Evolutionary conservation across 2,888 invertebrate genomes (phyloP), one percentile per base, ranked within the genome.

Genomic region (Athalia cordata): DNA sequence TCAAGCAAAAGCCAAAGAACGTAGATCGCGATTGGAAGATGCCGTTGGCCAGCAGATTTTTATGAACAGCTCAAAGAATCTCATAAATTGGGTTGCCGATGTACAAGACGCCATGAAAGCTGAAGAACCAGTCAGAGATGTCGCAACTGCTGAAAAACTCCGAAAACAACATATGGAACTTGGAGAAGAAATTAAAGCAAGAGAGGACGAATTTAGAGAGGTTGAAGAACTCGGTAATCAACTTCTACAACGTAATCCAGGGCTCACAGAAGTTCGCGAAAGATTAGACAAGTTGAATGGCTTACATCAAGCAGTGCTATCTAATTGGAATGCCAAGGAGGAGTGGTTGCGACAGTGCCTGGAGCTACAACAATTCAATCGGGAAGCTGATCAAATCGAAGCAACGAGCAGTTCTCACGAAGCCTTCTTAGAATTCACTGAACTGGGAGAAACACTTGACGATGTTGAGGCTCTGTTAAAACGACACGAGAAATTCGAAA

Each of bases 321-420:
- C 90, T 88, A 92, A 92, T 72, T 98, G 98, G 97, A 91, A 93
- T 67, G 95, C 95, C 78, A 98, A 98, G 87, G 95, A 97, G 78
- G 94, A 95, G 67, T 95, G 96, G 92, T 91, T 99, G 79, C 94
- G 95, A 84, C 97, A 99, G 89, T 95, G 97, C 81, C 93, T 97
- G 52, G 96, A 98, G 84, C 91, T 99, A 79, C 98, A 97, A 90
- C 93, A 95, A 82, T 98, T 98, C 91, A 98, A 98, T 90, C 94
- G 97, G 59, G 99, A 99, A 90, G 98, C 98, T 0, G 99, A 99
- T 89, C 97, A 98, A 89, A 97, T 99, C 81, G 99, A 99, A 91
- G 98, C 99, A 0, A 95, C 96, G 9, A 97, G 97, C 70, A 96
- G 97, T 77, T 96, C 97, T 13, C 98, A 99, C 88, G 96, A 98